phyloP scores from a whole-genome alignment of 2,888 invertebrate genomes.

The Argyra leucocephala region DNA sequence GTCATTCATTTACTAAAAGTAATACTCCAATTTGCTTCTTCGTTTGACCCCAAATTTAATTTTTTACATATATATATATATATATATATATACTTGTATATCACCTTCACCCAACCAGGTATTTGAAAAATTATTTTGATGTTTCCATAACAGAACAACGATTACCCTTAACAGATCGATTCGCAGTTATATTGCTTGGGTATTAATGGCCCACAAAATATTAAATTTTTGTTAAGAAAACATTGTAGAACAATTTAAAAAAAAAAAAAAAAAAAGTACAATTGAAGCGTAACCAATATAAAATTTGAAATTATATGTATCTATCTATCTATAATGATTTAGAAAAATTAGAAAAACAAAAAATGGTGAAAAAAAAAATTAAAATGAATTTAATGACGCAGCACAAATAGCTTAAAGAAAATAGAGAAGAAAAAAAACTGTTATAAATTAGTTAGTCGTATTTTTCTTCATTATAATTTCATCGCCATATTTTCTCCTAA shows the following conservation, averaged over 20 bases:
- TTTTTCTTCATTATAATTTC: neutral
- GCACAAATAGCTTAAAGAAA: constrained; percentile 9
- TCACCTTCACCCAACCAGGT: no score
- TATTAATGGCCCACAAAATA: neutral
- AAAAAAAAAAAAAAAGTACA: neutral
- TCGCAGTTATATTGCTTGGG: neutral
- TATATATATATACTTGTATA: no score
- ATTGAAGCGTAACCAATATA: neutral
- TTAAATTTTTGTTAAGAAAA: no score
- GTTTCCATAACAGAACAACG: neutral
- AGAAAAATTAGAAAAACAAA: constrained; percentile 11
- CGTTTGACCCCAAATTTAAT: no score
- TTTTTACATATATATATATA: no score
- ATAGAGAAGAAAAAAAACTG: neutral
- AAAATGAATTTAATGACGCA: constrained; percentile 16
- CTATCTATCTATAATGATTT: neutral
- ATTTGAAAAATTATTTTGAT: no score
- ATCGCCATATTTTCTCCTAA: neutral
- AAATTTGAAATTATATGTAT: neutral
- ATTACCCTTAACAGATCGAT: neutral
- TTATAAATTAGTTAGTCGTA: neutral
- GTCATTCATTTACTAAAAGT: no score
- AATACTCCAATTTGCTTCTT: no score
- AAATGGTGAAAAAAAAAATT: neutral
- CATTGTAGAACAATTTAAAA: neutral